phyloP scores from a whole-genome alignment of 2,888 invertebrate species.

The Pachycephus smyrnensis region DNA sequence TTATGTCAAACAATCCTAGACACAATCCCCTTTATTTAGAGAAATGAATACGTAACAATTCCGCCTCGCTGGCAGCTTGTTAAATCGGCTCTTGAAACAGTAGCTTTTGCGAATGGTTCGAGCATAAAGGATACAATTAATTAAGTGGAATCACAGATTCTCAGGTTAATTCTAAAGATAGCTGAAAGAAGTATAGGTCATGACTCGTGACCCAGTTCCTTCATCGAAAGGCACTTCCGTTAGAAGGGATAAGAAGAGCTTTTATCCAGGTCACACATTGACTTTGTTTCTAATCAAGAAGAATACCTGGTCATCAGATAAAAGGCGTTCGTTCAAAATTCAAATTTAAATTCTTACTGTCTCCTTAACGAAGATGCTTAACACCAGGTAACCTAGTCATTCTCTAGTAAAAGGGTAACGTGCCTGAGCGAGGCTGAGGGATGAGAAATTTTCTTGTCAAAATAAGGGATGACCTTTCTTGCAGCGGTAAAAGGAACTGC shows the following conservation, averaged over 20 bases:
- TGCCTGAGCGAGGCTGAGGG: too few relatives aligned
- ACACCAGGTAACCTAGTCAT: too few relatives aligned
- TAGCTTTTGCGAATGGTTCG: neutral
- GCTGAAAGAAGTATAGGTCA: slow-evolving; percentile 28
- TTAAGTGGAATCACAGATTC: neutral
- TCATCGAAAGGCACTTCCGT: slow-evolving; percentile 48
- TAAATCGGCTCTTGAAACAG: neutral
- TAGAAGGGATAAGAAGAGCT: neutral
- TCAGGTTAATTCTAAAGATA: neutral
- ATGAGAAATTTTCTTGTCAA: too few relatives aligned
- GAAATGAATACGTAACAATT: neutral
- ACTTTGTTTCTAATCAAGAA: too few relatives aligned
- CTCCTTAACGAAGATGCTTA: too few relatives aligned
- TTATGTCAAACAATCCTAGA: neutral
- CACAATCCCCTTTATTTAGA: neutral
- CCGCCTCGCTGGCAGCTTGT: neutral
- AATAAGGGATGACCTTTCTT: too few relatives aligned
- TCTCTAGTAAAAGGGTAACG: too few relatives aligned
- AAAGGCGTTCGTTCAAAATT: too few relatives aligned
- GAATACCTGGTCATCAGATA: too few relatives aligned
- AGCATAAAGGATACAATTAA: neutral
- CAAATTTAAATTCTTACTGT: too few relatives aligned
- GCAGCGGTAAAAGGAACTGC: too few relatives aligned
- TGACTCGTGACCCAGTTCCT: slow-evolving; percentile 49
- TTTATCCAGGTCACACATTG: neutral